Evolutionary conservation across 2,113 vertebrate species (phyloP), one percentile per base, ranked within the genome.

Genomic region (Notothenia coriiceps): DNA sequence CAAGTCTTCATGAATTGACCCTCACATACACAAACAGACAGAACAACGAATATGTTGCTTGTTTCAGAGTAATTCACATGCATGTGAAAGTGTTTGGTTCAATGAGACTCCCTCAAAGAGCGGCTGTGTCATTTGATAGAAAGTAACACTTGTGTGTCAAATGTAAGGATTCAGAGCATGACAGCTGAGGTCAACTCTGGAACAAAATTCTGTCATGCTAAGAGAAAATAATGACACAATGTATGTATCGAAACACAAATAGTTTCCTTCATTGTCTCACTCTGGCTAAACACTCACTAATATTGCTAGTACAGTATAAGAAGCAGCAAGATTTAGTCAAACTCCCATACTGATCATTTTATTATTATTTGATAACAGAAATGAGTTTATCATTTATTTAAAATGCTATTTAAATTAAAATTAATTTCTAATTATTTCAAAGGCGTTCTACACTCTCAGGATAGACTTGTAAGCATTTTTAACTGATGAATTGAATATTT

Each of bases 141-240:
- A 70, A 29, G 62, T 17, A 29, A 22, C 63, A 50, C 55, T 67
- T 52, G 62, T 47, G n/a, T 69, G 72, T 77, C 59, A 77, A 52
- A 77, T 74, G 54, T 64, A 50, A 50, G 52, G 51, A 69, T 80
- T 61, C 50, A 25, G 15, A 12, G 62, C 70, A 55, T 33, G 59
- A 69, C 57, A 44, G 50, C 47, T 60, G 14, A 55, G 29, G 29
- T 29, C 29, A 29, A 29, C 29, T 29, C 29, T 29, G 29, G 29
- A 29, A 3, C 29, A 29, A 29, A 29, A 29, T 29, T 29, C 29
- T 29, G 29, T 29, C 29, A 29, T 29, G 29, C 29, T 29, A 70
- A 70, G 78, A 60, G 60, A 66, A 3, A 49, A 44, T 40, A 82
- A 74, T 17, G 22, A 4, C 63, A 51, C 1, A 4, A 40, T 64